These are phyloP conservation scores for Lochmaea capreae DNA, from an alignment of 2,888 invertebrate species.

Conservation along the genomic window DNA sequence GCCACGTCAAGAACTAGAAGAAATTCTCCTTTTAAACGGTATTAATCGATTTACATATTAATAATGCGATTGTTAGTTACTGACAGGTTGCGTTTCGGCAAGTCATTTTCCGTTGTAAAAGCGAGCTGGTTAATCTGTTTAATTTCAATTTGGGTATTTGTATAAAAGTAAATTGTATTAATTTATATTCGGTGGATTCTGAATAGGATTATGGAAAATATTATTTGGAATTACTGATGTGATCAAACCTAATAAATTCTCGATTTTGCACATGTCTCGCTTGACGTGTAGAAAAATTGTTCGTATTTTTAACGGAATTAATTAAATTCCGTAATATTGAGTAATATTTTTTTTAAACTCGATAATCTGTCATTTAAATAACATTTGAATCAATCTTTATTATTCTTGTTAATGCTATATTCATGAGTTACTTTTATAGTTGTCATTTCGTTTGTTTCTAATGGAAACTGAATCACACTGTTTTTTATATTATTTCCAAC, in stretches of 20 bases:
- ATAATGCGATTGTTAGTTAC: constrained; percentile 9
- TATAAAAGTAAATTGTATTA: not conserved
- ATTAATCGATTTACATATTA: constrained; percentile 19
- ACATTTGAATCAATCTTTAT: not conserved
- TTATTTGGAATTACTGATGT: not conserved
- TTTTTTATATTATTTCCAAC: too few relatives aligned
- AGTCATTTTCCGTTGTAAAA: constrained; percentile 5
- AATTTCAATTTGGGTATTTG: constrained; percentile 13
- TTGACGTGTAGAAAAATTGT: not conserved
- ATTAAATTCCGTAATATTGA: not conserved
- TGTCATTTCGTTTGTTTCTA: not conserved
- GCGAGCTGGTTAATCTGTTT: constrained; percentile 7
- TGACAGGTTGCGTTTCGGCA: constrained; percentile 12
- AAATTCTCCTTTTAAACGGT: constrained; percentile 15
- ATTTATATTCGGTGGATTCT: not conserved
- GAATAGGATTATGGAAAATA: not conserved
- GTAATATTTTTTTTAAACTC: not conserved
- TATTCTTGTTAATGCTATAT: not conserved
- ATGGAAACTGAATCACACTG: too few relatives aligned
- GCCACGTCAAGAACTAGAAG: constrained; percentile 1
- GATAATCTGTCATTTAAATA: not conserved
- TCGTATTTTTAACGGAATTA: not conserved
- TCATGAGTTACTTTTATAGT: not conserved
- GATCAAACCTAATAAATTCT: not conserved
- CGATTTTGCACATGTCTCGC: not conserved